Conservation (phyloP, 2,113 vertebrate species). For the Ceyx cyanopectus region DNA sequence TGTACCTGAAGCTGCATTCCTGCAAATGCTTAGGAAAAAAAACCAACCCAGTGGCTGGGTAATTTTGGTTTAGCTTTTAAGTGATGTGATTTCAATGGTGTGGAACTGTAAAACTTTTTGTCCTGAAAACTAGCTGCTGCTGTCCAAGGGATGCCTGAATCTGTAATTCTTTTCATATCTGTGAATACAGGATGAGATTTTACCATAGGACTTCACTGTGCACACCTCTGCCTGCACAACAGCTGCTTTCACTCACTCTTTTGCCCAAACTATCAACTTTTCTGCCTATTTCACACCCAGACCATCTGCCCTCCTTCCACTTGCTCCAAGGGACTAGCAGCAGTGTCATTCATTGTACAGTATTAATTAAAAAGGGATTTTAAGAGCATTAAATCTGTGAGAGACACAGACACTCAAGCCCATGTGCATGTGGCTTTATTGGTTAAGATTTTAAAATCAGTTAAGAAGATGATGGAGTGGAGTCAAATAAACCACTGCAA, state of each 20-base stretch:
- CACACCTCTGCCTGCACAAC: neutral
- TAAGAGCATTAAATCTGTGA: neutral
- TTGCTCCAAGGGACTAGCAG: accelerated
- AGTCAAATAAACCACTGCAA: neutral
- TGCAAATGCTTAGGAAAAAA: neutral
- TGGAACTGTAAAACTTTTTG: neutral
- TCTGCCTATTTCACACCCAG: neutral
- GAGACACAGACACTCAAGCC: neutral
- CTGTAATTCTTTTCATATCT: neutral
- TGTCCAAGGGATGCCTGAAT: neutral
- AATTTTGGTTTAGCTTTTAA: slow-evolving; percentile 17
- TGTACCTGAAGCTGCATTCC: neutral
- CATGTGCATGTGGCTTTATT: accelerated
- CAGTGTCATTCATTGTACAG: no score
- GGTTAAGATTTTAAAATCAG: neutral
- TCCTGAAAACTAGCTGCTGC: neutral
- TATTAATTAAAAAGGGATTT: neutral
- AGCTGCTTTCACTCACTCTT: neutral
- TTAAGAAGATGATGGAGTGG: neutral
- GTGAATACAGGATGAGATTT: neutral
- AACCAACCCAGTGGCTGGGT: neutral
- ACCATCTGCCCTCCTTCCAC: neutral
- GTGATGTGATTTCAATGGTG: neutral
- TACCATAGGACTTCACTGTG: neutral
- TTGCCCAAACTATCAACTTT: neutral